Percentiles rank a stretch among this genome's conserved stretches.
Conservation (phyloP, 1,140 invertebrate genomes). For the Sminthurides bifidus region DNA sequence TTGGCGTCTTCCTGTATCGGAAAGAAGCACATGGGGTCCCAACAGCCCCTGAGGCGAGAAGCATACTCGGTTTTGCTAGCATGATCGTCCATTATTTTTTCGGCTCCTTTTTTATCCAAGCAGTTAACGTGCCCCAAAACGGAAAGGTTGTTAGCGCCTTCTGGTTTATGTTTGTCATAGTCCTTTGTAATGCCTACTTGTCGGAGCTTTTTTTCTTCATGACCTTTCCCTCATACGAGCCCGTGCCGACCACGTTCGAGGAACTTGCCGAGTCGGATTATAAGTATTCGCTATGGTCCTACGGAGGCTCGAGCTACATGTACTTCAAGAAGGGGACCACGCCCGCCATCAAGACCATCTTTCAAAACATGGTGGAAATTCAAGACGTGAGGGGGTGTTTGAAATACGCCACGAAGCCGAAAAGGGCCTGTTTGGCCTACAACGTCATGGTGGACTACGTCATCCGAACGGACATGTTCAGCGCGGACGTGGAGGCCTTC, state of each 20-base stretch:
- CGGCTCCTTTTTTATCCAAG: no score
- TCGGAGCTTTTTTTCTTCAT: constrained; percentile 12
- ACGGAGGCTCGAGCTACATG: not conserved
- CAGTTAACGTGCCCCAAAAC: no score
- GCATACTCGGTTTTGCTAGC: no score
- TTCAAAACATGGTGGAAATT: not conserved
- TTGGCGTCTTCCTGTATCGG: no score
- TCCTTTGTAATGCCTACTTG: constrained; percentile 5
- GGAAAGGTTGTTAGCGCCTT: no score
- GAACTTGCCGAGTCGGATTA: constrained; percentile 2
- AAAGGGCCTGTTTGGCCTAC: not conserved
- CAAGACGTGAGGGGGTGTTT: not conserved
- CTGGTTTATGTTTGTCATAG: constrained; percentile 11
- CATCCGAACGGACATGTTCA: not conserved
- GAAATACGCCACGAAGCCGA: not conserved
- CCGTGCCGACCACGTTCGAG: not conserved
- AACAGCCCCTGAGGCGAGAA: no score
- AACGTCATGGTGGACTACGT: not conserved
- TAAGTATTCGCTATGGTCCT: not conserved
- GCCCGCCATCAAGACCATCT: not conserved
- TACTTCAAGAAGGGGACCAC: not conserved
- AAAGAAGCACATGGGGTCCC: no score
- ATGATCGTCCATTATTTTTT: no score
- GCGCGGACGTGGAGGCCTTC: not conserved
- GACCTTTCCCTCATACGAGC: constrained; percentile 7